A percentile compares a stretch with the other conserved stretches of the same genome.
These are phyloP conservation scores for Aporophyla lueneburgensis DNA, from an alignment of 2,888 invertebrate genomes.

Conservation along the genomic window DNA sequence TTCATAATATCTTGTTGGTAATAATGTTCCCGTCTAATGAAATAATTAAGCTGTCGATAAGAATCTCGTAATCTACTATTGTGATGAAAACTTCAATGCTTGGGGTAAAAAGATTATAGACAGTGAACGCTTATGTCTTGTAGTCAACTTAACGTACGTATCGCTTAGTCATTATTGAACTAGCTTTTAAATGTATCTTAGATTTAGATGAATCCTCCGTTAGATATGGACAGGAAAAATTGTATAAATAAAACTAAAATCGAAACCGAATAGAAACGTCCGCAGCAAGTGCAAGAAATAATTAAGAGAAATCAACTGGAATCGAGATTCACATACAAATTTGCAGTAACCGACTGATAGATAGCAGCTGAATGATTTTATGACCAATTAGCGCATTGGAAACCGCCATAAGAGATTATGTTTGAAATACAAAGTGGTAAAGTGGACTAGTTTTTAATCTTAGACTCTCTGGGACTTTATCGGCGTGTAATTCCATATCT, in stretches of 20 bases:
- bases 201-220: background rate
- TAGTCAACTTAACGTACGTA: background rate
- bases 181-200: background rate
- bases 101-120: background rate
- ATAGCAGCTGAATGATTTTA: conserved; percentile 62
- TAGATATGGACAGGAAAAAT: conserved; percentile 1
- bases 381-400: conserved; percentile 65
- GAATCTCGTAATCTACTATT: background rate
- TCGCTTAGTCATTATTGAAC: background rate
- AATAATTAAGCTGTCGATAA: conserved; percentile 14
- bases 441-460: conserved; percentile 75
- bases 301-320: conserved; percentile 54
- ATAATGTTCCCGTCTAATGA: conserved; percentile 15
- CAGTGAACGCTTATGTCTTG: background rate
- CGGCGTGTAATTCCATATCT: conserved; percentile 63
- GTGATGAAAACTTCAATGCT: background rate
- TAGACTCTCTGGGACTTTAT: conserved; percentile 66
- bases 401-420: conserved; percentile 61
- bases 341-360: conserved; percentile 42
- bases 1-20: conserved; percentile 40
- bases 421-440: conserved; percentile 66
- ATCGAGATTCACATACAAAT: conserved; percentile 58
- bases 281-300: conserved; percentile 35
- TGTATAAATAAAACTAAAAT: conserved; percentile 13
- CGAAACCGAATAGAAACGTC: conserved; percentile 26